Evolutionary conservation across 2,888 invertebrate genomes (phyloP), one percentile per base, ranked within the genome.

Genomic region (Mesoligia furuncula): DNA sequence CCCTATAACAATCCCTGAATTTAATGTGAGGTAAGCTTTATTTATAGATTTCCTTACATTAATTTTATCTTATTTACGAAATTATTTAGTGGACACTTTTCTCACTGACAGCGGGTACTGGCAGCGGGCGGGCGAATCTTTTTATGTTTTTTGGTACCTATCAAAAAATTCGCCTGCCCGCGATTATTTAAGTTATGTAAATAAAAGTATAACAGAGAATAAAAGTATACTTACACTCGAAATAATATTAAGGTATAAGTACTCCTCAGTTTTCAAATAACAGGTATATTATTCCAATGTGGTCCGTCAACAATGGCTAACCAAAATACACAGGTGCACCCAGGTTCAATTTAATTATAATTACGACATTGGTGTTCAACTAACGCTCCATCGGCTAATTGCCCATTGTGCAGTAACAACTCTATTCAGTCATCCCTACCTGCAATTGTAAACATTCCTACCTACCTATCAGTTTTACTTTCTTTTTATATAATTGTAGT

Each of bases 311-410:
- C 48, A 45, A 67, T 45, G 6, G 24, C 31, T 11, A 4, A 65
- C 13, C 24, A 39, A 66, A 64, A 31, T 20, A 59, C 67, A 57
- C 80, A 83, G 80, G 36, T 77, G 77, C 42, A 6, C 9, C 27
- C 31, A 17, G 62, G 4, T 42, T 36, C 57, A 76, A 51, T 82
- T 76, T 64, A 39, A 77, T 83, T 83, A 77, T 65, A 83, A 65
- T 77, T 82, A 68, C 57, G 24, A 24, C 57, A 65, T 64, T 64
- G 59, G 27, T 64, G 68, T 42, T 64, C 48, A 76, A 68, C 48
- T 59, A 76, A 76, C 57, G 68, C 48, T 64, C 27, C 42, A 77
- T 77, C 31, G 11, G 64, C 24, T 83, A 69, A 80, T 77, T 83
- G 68, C 64, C 57, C 62, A 65, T 80, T 80, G 57, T 80, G 27